Base-by-base conservation (phyloP, 2,113 vertebrate species). In the Pholis gunnellus region DNA sequence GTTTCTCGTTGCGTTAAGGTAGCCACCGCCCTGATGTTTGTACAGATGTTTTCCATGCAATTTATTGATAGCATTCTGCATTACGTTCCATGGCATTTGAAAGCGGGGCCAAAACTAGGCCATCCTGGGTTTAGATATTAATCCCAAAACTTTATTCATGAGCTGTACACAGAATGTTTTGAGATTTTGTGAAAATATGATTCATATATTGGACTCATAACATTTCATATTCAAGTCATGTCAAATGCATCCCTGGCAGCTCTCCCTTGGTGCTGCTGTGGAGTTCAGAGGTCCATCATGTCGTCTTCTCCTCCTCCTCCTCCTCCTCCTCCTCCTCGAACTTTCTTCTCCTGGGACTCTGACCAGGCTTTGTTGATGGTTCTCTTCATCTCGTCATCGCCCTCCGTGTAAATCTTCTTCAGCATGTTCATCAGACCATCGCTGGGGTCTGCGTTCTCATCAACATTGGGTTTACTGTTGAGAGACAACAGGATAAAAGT, bases 321-420 rank as follows among this genome's bases (percentile, higher is more conserved):
- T 95, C 93, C 29, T 31, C 2, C 96, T 95, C 59, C 97, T 63
- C 96, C 96, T 95, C 96, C 96, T 95, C 93, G 97, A 54, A 93
- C 88, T 90, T 98, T 98, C 94, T 99, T 99, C 85, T 99, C 98
- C 89, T 98, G 96, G 44, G 97, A 99, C 91, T 99, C 97, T 11
- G 96, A 94, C 98, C 98, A 99, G 56, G 98, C 98, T 95, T 99
- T 99, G 93, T 98, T 99, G 94, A 99, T 97, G 65, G 97, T 98
- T 89, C 98, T 96, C 84, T 98, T 99, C 97, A 99, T 99, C 36
- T 99, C 98, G 31, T 99, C 98, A 11, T 99, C 97, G 54, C 98
- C 98, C 13, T 99, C 98, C 0, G 96, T 94, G 56, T 99, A 99
- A 81, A 99, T 98, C 94, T 99, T 99, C 88, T 98, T 99, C 72